Conservation (phyloP, 2,797 vertebrate genomes). For the Manis javanica region DNA sequence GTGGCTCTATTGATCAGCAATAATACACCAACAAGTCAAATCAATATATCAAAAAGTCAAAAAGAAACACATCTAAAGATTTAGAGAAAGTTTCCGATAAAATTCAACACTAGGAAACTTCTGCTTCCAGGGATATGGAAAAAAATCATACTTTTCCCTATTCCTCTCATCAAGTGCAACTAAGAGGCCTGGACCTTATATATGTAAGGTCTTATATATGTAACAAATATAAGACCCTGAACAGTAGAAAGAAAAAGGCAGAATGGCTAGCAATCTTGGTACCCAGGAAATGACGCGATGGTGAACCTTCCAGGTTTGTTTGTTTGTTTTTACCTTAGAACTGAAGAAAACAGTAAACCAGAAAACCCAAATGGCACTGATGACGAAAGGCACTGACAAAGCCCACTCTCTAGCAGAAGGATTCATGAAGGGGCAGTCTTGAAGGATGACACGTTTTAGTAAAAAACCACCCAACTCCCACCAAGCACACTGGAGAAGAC, state of each 20-base stretch:
- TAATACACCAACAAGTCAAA: not conserved
- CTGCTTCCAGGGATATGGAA: not conserved
- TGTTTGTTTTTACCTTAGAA: not conserved
- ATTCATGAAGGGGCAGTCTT: not conserved
- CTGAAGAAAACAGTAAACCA: not conserved
- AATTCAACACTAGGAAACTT: not conserved
- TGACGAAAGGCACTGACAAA: not conserved
- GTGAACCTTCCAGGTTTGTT: not conserved
- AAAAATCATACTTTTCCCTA: not conserved
- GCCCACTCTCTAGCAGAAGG: not conserved
- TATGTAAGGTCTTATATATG: not conserved
- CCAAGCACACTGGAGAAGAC: not conserved
- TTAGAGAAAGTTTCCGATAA: conserved; percentile 36
- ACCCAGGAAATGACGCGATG: not conserved
- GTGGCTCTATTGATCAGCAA: not conserved
- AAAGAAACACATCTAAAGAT: not conserved
- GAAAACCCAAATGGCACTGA: not conserved
- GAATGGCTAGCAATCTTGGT: not conserved
- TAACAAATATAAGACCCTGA: conserved; percentile 25
- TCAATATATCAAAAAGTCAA: not conserved
- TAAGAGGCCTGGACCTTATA: not conserved
- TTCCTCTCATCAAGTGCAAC: not conserved
- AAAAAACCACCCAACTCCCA: not conserved
- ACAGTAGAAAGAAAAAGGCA: not conserved
- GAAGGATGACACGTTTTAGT: not conserved